Conservation (phyloP, 2,888 invertebrate species). For the Omphaloscelis lunosa region DNA sequence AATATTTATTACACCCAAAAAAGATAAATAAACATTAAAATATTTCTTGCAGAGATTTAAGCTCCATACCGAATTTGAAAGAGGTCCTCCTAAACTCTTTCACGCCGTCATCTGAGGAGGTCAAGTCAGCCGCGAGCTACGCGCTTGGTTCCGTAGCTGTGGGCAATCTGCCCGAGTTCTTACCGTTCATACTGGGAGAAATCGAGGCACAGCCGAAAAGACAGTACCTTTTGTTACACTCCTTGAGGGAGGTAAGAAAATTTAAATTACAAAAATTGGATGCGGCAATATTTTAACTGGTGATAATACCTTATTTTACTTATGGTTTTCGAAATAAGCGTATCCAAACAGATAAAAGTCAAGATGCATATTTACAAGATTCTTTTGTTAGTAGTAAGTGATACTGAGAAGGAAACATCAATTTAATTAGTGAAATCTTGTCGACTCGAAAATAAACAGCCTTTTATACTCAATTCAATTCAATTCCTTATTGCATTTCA, state of each 20-base stretch:
- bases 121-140: constrained; percentile 99
- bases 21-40: background rate
- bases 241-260: constrained; percentile 96
- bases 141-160: constrained; percentile 98
- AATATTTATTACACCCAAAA: background rate
- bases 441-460: background rate
- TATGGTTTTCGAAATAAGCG: background rate
- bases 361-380: background rate
- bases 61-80: constrained; percentile 93
- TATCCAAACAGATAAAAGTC: background rate
- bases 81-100: constrained; percentile 96
- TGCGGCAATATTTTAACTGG: background rate
- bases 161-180: constrained; percentile 97
- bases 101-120: constrained; percentile 97
- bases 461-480: background rate
- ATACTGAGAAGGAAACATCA: background rate
- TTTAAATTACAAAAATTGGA: background rate
- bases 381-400: background rate
- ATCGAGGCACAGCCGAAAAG: constrained; percentile 98
- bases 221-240: constrained; percentile 98
- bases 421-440: background rate
- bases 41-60: constrained; percentile 92
- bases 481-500: background rate
- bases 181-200: constrained; percentile 98
- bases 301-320: background rate